Percentiles rank a stretch among this genome's conserved stretches.
Evolutionary conservation across 2,888 invertebrate genomes (phyloP).

Genomic region (Galerucella calmariensis): DNA sequence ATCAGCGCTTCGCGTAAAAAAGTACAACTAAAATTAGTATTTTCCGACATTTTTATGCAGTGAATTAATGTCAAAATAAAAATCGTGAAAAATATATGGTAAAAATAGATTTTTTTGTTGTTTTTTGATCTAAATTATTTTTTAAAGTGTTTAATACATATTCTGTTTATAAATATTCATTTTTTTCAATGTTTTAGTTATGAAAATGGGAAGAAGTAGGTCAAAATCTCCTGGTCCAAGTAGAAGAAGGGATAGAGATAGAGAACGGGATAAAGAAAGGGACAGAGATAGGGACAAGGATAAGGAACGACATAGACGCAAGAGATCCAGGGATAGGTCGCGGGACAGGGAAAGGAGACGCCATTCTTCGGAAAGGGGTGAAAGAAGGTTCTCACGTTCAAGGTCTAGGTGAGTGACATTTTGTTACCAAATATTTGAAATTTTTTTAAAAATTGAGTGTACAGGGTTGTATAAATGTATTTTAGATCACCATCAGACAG

Average conservation of each 20-base stretch:
- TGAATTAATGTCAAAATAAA: conserved; percentile 53
- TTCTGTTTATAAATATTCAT: background rate
- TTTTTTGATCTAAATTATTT: conserved; percentile 36
- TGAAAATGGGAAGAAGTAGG: conserved; percentile 67
- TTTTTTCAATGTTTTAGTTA: conserved; percentile 41
- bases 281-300: conserved; percentile 66
- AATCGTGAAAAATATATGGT: conserved; percentile 47
- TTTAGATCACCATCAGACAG: conserved; percentile 57
- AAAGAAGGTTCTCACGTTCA: conserved; percentile 62
- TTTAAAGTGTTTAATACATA: conserved; percentile 16
- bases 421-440: background rate
- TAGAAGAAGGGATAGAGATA: conserved; percentile 65
- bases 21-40: conserved; percentile 62
- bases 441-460: background rate
- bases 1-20: conserved; percentile 61
- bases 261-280: conserved; percentile 66
- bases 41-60: conserved; percentile 57
- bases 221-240: conserved; percentile 66
- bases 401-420: conserved; percentile 51
- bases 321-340: conserved; percentile 62
- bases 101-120: conserved; percentile 46
- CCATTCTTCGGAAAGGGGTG: conserved; percentile 64
- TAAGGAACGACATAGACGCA: conserved; percentile 62
- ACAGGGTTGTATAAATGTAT: too few species aligned
- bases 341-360: conserved; percentile 64